Evolutionary conservation across 2,113 vertebrate genomes (phyloP).

Genomic region (Oxyruncus cristatus): DNA sequence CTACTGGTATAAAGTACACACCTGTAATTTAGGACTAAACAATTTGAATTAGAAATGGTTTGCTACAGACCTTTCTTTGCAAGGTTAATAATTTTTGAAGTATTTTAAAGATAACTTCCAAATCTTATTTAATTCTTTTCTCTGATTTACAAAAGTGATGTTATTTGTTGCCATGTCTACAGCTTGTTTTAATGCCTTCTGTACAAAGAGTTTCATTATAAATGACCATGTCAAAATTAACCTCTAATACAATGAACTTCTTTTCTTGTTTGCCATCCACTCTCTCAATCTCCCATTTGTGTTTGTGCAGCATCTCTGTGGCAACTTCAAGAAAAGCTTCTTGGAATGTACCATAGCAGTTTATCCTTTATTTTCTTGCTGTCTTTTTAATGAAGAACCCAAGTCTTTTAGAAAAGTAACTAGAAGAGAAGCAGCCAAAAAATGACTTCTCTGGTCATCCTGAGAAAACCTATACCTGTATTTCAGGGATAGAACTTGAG

Average conservation of each 20-base stretch:
- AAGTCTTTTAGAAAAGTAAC: neutral
- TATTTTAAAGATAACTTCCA: neutral
- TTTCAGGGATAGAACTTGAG: neutral
- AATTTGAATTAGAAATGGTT: neutral
- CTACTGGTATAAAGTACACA: neutral
- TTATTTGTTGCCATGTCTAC: neutral
- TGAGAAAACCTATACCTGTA: neutral
- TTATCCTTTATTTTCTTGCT: neutral
- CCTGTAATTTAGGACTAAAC: neutral
- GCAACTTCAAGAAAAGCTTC: neutral
- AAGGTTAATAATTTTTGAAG: neutral
- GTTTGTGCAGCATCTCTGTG: neutral
- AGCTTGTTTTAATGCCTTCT: neutral
- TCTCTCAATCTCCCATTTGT: conserved; percentile 7
- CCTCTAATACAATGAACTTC: neutral
- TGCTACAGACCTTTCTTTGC: neutral
- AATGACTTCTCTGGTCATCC: neutral
- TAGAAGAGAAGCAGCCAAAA: neutral
- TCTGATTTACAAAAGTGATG: neutral
- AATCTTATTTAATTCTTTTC: neutral
- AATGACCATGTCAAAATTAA: conserved; percentile 23
- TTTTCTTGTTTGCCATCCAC: neutral
- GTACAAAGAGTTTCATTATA: neutral
- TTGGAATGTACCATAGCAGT: neutral
- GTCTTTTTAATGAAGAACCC: neutral